Percentiles rank a stretch among this genome's conserved stretches.
Evolutionary conservation across 1,140 invertebrate genomes (phyloP).

Genomic region (Lamellibrachia luymesi): DNA sequence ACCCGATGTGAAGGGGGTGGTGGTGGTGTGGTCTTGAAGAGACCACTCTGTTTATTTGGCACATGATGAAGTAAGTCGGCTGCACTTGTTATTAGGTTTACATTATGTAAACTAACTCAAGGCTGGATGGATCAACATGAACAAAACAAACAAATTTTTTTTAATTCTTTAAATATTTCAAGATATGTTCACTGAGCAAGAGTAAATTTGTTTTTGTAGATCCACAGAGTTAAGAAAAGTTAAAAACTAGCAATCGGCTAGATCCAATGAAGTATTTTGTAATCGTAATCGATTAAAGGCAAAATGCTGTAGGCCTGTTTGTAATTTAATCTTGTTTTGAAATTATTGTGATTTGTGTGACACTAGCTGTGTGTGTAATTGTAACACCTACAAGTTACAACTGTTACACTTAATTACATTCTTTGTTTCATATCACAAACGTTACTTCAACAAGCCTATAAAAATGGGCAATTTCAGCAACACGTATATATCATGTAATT

Average conservation of each 20-base stretch:
- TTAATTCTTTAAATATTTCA: background rate
- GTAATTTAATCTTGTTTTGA: background rate
- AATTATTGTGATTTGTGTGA: background rate
- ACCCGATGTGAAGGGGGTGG: background rate
- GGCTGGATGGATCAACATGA: background rate
- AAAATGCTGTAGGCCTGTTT: background rate
- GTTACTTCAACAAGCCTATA: background rate
- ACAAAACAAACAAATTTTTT: background rate
- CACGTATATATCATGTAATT: no score
- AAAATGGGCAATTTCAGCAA: background rate
- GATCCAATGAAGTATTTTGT: background rate
- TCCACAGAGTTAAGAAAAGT: no score
- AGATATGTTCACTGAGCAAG: background rate
- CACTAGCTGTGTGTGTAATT: no score
- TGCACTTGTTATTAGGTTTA: slow-evolving; percentile 16
- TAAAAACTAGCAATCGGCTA: background rate
- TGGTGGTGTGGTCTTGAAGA: background rate
- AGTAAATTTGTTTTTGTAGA: no score
- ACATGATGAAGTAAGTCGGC: background rate
- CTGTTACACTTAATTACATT: background rate
- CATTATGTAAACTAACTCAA: background rate
- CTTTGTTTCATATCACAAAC: background rate
- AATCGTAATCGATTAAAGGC: background rate
- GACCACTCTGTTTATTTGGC: background rate
- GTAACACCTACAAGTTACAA: no score